Percentiles rank a stretch among this genome's conserved stretches.
These are phyloP conservation scores for Tanypteryx hageni DNA, from an alignment of 2,888 invertebrate species.

Conservation along the genomic window DNA sequence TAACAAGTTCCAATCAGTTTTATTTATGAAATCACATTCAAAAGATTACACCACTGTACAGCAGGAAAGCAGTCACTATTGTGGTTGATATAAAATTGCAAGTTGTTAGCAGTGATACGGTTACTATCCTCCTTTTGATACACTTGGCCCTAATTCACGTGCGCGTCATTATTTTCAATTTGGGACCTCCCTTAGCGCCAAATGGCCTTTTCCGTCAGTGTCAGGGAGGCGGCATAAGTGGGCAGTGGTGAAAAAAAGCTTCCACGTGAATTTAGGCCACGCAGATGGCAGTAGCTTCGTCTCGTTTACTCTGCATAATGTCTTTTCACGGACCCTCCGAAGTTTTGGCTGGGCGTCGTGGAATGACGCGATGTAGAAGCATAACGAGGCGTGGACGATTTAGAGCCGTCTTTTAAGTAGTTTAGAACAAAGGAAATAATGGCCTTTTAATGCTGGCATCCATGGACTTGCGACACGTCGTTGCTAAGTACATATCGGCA, in stretches of 20 bases:
- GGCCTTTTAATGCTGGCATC: too few relatives aligned
- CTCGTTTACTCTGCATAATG: constrained; percentile 1
- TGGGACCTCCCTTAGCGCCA: not conserved
- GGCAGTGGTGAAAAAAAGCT: constrained; percentile 10
- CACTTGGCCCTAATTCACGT: not conserved
- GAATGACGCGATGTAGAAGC: too few relatives aligned
- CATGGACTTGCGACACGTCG: too few relatives aligned
- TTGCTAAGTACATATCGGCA: too few relatives aligned
- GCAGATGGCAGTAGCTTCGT: constrained; percentile 1
- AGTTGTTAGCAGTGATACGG: not conserved
- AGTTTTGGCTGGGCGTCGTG: not conserved
- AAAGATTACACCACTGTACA: not conserved
- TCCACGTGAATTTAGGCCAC: not conserved
- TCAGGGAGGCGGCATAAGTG: not conserved
- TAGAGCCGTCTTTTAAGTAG: too few relatives aligned
- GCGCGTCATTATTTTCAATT: constrained; percentile 14
- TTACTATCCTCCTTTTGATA: not conserved
- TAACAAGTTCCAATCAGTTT: not conserved
- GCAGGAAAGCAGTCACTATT: not conserved
- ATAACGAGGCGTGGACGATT: too few relatives aligned
- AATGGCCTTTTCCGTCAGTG: constrained; percentile 2
- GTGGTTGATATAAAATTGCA: not conserved
- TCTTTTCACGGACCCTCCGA: not conserved
- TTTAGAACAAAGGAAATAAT: too few relatives aligned
- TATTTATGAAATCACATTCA: not conserved